phyloP scores from a whole-genome alignment of 2,797 vertebrate species.

The Darevskia nairensis region DNA sequence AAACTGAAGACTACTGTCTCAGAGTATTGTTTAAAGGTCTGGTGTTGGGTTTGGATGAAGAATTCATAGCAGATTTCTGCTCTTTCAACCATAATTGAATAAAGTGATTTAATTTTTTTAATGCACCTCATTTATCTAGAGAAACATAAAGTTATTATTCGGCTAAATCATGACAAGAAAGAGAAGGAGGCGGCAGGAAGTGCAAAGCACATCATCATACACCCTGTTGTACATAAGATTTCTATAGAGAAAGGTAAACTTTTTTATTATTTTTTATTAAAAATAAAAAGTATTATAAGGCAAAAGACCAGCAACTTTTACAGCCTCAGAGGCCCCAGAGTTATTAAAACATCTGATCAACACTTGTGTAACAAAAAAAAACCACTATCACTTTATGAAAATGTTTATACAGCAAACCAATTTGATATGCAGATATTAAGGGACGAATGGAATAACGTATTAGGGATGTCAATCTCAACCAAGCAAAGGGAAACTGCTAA shows the following conservation, averaged over 20 bases:
- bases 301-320: no score
- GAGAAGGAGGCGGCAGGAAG: neutral
- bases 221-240: slow-evolving; percentile 38
- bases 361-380: no score
- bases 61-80: neutral
- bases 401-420: no score
- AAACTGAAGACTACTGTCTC: neutral
- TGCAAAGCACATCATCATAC: neutral
- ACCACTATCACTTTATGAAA: no score
- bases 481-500: no score
- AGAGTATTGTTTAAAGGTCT: neutral
- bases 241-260: slow-evolving; percentile 10
- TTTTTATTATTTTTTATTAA: no score
- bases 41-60: neutral
- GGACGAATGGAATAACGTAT: no score
- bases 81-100: neutral
- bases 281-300: no score
- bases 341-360: no score
- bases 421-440: no score
- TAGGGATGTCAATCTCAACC: no score
- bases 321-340: no score
- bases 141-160: neutral
- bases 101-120: neutral
- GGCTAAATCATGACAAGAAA: slow-evolving; percentile 7
- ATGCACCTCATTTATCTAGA: slow-evolving; percentile 7